A percentile compares a stretch with the other conserved stretches of the same genome.
These are phyloP conservation scores for Verasper variegatus DNA, from an alignment of 2,113 vertebrate genomes.

Conservation along the genomic window DNA sequence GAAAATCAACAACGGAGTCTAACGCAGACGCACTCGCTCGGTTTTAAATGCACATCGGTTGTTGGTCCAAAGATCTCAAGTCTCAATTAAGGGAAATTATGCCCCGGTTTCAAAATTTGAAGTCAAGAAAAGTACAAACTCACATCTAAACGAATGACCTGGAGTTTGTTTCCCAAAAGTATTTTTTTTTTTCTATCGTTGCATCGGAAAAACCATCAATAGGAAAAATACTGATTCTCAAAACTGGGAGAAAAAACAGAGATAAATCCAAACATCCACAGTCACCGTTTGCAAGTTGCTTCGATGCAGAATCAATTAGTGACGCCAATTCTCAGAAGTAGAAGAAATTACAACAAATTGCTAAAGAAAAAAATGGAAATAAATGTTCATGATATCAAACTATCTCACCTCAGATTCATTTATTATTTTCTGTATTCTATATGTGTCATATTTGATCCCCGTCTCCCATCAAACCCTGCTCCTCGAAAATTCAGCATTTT, in stretches of 20 bases:
- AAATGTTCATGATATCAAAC: too few relatives aligned
- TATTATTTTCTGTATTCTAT: too few relatives aligned
- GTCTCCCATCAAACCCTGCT: too few relatives aligned
- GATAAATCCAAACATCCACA: neutral
- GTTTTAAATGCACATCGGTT: constrained; percentile 24
- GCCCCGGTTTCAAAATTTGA: constrained; percentile 12
- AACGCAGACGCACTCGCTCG: constrained; percentile 42
- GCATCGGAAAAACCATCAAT: neutral
- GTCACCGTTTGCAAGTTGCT: neutral
- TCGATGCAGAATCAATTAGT: neutral
- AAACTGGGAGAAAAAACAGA: neutral
- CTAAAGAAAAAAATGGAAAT: too few relatives aligned
- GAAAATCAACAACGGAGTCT: constrained; percentile 61
- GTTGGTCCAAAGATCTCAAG: constrained; percentile 27
- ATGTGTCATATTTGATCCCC: too few relatives aligned
- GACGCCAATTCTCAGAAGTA: too few relatives aligned
- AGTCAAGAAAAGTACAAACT: constrained; percentile 38
- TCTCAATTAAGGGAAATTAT: constrained; percentile 12
- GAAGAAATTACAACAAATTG: neutral
- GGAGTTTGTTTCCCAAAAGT: neutral
- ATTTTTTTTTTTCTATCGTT: neutral
- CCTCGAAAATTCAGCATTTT: too few relatives aligned
- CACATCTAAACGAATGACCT: constrained; percentile 17
- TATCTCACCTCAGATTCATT: too few relatives aligned
- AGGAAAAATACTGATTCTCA: neutral